Percentiles rank a stretch among this genome's conserved stretches.
These are phyloP conservation scores for Drosophila pegasa DNA, from an alignment of 2,888 invertebrate species.

Conservation along the genomic window DNA sequence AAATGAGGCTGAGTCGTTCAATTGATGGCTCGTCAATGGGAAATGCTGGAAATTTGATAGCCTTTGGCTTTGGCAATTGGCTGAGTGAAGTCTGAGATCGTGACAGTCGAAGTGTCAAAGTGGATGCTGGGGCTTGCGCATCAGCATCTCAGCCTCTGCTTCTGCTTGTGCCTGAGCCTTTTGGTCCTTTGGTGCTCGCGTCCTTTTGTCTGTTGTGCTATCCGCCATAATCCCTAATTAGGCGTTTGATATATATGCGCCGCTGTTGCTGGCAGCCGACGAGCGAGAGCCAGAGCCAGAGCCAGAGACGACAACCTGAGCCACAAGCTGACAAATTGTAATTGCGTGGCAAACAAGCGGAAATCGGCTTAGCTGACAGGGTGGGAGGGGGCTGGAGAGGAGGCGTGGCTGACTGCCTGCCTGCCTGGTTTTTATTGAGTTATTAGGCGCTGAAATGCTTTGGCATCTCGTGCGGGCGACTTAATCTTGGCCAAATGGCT, in stretches of 20 bases:
- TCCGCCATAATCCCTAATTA: constrained; percentile 75
- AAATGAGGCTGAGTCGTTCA: constrained; percentile 10
- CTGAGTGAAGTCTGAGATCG: constrained; percentile 37
- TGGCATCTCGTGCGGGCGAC: constrained; percentile 53
- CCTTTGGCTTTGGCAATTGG: constrained; percentile 37
- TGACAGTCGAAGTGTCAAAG: constrained; percentile 53
- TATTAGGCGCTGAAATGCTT: constrained; percentile 55
- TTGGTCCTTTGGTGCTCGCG: constrained; percentile 25
- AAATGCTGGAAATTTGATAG: constrained; percentile 13
- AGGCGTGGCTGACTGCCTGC: background rate
- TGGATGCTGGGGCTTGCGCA: background rate
- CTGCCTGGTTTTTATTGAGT: constrained; percentile 62
- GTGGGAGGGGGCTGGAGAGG: background rate
- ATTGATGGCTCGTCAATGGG: constrained; percentile 32
- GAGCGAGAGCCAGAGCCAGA: constrained; percentile 11
- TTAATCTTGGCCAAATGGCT: constrained; percentile 55
- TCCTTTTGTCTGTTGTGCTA: constrained; percentile 29
- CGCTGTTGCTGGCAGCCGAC: constrained; percentile 29
- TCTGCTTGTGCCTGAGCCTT: background rate
- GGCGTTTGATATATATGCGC: constrained; percentile 62
- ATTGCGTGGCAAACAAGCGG: constrained; percentile 78
- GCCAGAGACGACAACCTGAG: constrained; percentile 50
- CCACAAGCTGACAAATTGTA: constrained; percentile 75
- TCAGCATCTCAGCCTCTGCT: background rate
- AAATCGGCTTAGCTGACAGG: constrained; percentile 72